Evolutionary conservation across 1,140 invertebrate species (phyloP), one percentile per base, ranked within the genome.

Genomic region (Danaus plexippus): DNA sequence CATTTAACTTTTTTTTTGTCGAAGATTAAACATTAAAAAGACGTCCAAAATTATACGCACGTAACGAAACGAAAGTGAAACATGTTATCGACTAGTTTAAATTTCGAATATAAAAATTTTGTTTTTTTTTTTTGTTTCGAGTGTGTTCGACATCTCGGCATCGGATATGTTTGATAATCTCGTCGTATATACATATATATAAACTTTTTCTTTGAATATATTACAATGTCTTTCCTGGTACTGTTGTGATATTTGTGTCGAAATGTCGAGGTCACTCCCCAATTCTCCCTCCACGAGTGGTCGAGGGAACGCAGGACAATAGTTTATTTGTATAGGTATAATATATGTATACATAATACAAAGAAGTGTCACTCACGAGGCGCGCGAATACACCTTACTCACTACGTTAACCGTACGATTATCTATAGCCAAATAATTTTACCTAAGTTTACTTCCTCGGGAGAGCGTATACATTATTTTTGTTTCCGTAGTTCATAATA

Each of bases 341-440:
- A 85, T 83, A 86, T 85, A 83, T 86, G 81, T 86, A 86, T 81
- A 86, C 77, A 81, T 69, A 80, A 80, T 86, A 86, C 83, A 86
- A 86, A 86, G 81, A 86, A 63, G 78, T 80, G 75, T 86, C 82
- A 85, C 79, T 83, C 73, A 81, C 73, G 83, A 86, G 81, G 81
- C 83, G 77, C 71, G 81, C 79, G 79, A 69, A 71, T 79, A 86
- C 81, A 86, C 77, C 68, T 84, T 77, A 74, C 75, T 80, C 82
- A 77, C 74, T 71, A 61, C 79, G 59, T 83, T 32, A 70, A 78
- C 81, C 77, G 79, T 86, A 86, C 77, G 74, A 78, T 81, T 82
- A 71, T 80, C 78, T 80, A 78, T 84, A 80, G 83, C 73, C 73
- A 83, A 85, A 82, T 82, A 82, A 77, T 81, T 81, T 83, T 73